phyloP scores from a whole-genome alignment of 30 jellyfish, hydroid and myxozoan genomes.

The Hydractinia echinata region DNA sequence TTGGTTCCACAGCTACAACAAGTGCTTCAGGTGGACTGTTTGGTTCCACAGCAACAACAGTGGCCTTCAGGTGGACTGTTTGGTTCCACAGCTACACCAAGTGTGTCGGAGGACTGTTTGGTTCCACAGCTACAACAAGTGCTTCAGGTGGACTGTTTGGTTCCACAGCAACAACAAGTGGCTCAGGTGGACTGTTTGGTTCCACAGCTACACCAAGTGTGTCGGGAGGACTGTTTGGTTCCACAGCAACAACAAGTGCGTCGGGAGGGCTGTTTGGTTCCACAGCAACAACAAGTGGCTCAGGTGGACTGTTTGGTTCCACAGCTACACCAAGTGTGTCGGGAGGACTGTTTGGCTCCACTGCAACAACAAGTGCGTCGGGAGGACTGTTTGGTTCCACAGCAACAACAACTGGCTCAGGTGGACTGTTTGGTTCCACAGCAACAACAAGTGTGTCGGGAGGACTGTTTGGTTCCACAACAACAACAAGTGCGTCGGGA shows the following conservation, averaged over 20 bases:
- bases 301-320: slow-evolving; percentile 49
- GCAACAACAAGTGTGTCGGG: slow-evolving; percentile 31
- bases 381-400: slow-evolving; percentile 36
- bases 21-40: slow-evolving; percentile 29
- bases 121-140: slow-evolving; percentile 18
- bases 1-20: slow-evolving; percentile 34
- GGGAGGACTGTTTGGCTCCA: slow-evolving; percentile 36
- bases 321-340: slow-evolving; percentile 45
- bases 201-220: slow-evolving; percentile 22
- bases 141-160: slow-evolving; percentile 15
- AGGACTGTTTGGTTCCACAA: slow-evolving; percentile 29
- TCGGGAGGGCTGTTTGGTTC: slow-evolving; percentile 38
- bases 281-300: slow-evolving; percentile 27
- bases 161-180: slow-evolving; percentile 27
- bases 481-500: slow-evolving; percentile 14
- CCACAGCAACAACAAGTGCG: slow-evolving; percentile 14
- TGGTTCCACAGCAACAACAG: slow-evolving; percentile 34
- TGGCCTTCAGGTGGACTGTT: slow-evolving; percentile 31
- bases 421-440: slow-evolving; percentile 37
- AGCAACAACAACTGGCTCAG: slow-evolving; percentile 33
- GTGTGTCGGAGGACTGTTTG: slow-evolving; percentile 34
- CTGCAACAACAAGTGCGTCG: slow-evolving; percentile 29
- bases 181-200: slow-evolving; percentile 20
- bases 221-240: slow-evolving; percentile 36
- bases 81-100: slow-evolving; percentile 35